Evolutionary conservation across 2,888 invertebrate genomes (phyloP), one percentile per base, ranked within the genome.

Genomic region (Melinaea menophilus): DNA sequence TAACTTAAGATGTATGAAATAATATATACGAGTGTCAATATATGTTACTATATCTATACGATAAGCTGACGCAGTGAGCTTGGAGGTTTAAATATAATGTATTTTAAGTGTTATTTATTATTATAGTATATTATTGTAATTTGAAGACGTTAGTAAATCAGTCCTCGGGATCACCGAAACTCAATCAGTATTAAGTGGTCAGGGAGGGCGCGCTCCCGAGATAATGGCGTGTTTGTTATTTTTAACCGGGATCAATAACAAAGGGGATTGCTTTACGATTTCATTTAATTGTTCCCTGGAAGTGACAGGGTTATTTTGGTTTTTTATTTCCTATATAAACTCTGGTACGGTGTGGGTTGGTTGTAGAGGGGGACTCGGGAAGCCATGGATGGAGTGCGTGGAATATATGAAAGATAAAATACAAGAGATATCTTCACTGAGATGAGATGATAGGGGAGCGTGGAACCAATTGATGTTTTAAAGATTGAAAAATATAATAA

Each of bases 191-290:
- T 71, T 71, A 71, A 66, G 60, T 62, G 58, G 45, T 61, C 55
- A 37, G 66, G 64, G 62, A 62, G 64, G 63, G 61, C 65, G 55
- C 56, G 56, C 55, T 45, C 56, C 55, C 61, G 74, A 77, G 78
- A 84, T 87, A 84, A 83, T 83, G 79, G 77, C 74, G 64, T 72
- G 84, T 82, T 85, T 86, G 84, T 87, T 88, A 84, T 86, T 87
- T 83, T 80, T 80, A 82, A 66, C 73, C 71, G 72, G 76, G 79
- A 84, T 84, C 82, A 79, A 82, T 85, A 85, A 84, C 83, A 83
- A 79, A 79, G 75, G 77, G 75, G 71, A 75, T 68, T 60, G 63
- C 64, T 64, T 62, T 62, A 61, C 61, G 41, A 64, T 59, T 66
- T 64, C 34, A 55, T 55, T 59, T 63, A 68, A 56, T 61, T 55